A percentile compares a stretch with the other conserved stretches of the same genome.
Conservation (phyloP, 2,797 vertebrate species). For the Acipenser ruthenus region DNA sequence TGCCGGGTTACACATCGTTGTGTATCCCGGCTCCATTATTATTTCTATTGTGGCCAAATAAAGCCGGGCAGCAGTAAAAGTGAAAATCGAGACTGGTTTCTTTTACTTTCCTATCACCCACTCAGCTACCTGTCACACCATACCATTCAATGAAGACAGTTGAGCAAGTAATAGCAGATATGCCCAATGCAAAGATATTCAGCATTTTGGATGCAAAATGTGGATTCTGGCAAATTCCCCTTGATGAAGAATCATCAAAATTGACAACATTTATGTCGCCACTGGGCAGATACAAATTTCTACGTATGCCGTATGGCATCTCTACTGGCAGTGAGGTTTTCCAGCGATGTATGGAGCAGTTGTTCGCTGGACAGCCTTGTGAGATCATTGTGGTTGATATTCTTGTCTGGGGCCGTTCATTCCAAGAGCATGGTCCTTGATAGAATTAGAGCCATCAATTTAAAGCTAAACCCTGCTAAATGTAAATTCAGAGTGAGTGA, state of each 20-base stretch:
- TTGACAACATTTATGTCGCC: not conserved
- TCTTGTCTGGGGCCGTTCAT: not conserved
- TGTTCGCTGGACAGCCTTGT: slow-evolving; percentile 21
- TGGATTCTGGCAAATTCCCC: not conserved
- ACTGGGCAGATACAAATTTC: slow-evolving; percentile 1
- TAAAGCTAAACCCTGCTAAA: slow-evolving; percentile 15
- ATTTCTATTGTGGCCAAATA: no score
- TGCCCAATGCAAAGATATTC: not conserved
- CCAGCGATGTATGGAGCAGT: slow-evolving; percentile 4
- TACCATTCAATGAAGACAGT: not conserved
- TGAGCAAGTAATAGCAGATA: not conserved
- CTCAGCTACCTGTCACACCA: no score
- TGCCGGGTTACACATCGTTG: no score
- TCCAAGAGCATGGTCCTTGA: slow-evolving; percentile 5
- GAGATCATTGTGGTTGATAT: slow-evolving; percentile 20
- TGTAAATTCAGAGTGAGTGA: slow-evolving; percentile 17
- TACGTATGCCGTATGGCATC: slow-evolving; percentile 11
- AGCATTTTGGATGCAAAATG: not conserved
- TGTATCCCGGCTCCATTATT: no score
- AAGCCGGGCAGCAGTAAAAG: no score
- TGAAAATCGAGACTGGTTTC: no score
- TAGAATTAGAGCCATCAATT: not conserved
- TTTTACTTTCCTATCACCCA: no score
- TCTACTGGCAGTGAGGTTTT: slow-evolving; percentile 11
- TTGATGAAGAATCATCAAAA: not conserved